phyloP scores from a whole-genome alignment of 2,888 invertebrate genomes.

The Beris chalybata region DNA sequence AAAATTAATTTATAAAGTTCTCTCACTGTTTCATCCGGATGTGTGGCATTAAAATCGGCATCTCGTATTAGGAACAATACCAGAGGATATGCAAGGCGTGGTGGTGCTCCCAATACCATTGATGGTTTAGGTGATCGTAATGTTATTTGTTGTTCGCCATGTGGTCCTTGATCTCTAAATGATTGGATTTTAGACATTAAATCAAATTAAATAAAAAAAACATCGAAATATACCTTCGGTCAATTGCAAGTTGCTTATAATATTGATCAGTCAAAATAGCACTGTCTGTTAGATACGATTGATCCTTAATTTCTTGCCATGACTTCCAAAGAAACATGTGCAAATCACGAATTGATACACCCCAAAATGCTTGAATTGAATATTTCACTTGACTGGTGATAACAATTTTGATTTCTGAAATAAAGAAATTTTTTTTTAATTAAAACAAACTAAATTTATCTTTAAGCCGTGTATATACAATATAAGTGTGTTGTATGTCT shows the following conservation, averaged over 20 bases:
- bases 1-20: background rate
- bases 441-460: background rate
- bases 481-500: too few relatives aligned
- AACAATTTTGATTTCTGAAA: slow-evolving; percentile 72
- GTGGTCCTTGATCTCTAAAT: slow-evolving; percentile 64
- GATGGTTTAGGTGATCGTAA: slow-evolving; percentile 65
- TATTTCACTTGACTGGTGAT: slow-evolving; percentile 76
- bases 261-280: slow-evolving; percentile 40
- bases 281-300: slow-evolving; percentile 45
- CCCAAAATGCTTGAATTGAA: slow-evolving; percentile 76
- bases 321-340: slow-evolving; percentile 77
- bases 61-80: slow-evolving; percentile 73
- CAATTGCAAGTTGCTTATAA: slow-evolving; percentile 43
- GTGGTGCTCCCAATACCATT: slow-evolving; percentile 71
- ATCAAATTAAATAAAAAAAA: slow-evolving; percentile 3
- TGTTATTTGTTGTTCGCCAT: slow-evolving; percentile 67
- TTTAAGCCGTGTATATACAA: background rate
- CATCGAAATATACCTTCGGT: slow-evolving; percentile 40
- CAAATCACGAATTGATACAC: slow-evolving; percentile 74
- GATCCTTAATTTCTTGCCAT: slow-evolving; percentile 66
- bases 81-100: slow-evolving; percentile 74
- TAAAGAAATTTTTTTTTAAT: slow-evolving; percentile 38
- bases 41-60: slow-evolving; percentile 62
- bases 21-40: slow-evolving; percentile 77
- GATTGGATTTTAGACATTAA: slow-evolving; percentile 32